A percentile compares a stretch with the other conserved stretches of the same genome.
Evolutionary conservation across 2,797 vertebrate species (phyloP).

Genomic region (Gymnoscopelus braueri): DNA sequence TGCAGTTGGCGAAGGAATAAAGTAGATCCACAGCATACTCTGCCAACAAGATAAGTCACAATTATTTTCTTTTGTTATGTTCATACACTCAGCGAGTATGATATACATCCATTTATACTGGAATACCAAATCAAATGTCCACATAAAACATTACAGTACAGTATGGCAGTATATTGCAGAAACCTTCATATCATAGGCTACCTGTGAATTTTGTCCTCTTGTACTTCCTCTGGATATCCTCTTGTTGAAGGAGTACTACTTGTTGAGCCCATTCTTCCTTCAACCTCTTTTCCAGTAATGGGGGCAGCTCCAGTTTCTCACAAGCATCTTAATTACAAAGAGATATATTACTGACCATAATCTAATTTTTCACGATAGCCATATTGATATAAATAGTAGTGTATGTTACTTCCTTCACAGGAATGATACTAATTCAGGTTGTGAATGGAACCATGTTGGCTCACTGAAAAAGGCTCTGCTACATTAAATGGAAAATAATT

Average conservation of each 20-base stretch:
- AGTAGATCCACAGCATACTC: slow-evolving; percentile 88
- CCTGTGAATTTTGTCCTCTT: slow-evolving; percentile 86
- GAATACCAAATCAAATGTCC: too few relatives aligned
- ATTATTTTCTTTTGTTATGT: background rate
- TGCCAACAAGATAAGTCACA: slow-evolving; percentile 49
- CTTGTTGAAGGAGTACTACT: slow-evolving; percentile 76
- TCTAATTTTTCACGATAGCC: too few relatives aligned
- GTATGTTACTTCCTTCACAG: too few relatives aligned
- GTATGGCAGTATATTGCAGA: too few relatives aligned
- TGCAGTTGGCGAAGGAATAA: slow-evolving; percentile 86
- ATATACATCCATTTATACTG: too few relatives aligned
- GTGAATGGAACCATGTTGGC: too few relatives aligned
- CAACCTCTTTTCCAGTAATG: slow-evolving; percentile 74
- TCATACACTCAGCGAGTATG: background rate
- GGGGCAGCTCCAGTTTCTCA: slow-evolving; percentile 56
- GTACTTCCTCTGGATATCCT: slow-evolving; percentile 77
- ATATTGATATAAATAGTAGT: too few relatives aligned
- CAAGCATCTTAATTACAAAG: slow-evolving; percentile 66
- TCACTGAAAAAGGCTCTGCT: too few relatives aligned
- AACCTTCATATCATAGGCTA: slow-evolving; percentile 52
- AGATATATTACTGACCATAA: background rate
- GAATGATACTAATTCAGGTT: too few relatives aligned
- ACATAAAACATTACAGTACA: too few relatives aligned
- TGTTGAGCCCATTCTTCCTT: slow-evolving; percentile 83
- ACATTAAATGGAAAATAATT: too few relatives aligned